A percentile compares a stretch with the other conserved stretches of the same genome.
Evolutionary conservation across 2,888 invertebrate genomes (phyloP).

Genomic region (Carpatolechia fugitivella): DNA sequence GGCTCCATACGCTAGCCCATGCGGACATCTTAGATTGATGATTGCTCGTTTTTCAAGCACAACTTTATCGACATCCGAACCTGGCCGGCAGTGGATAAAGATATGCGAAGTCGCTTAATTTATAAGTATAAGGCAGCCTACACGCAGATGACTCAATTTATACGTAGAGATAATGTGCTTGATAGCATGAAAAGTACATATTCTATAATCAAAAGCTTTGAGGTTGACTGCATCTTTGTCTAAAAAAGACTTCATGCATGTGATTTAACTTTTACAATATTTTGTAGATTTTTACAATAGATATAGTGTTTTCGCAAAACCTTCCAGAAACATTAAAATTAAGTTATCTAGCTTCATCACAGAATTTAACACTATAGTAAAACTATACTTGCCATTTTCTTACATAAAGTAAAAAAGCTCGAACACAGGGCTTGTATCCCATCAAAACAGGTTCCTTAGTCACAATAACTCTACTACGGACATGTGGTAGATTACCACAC

Average conservation of each 20-base stretch:
- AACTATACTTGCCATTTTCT: too few relatives aligned
- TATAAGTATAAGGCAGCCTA: background rate
- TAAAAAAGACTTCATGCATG: too few relatives aligned
- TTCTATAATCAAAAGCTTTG: too few relatives aligned
- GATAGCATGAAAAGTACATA: background rate
- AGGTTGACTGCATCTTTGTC: too few relatives aligned
- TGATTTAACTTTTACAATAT: too few relatives aligned
- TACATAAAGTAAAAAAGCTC: too few relatives aligned
- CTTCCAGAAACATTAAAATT: too few relatives aligned
- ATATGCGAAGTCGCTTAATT: background rate
- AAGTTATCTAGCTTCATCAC: too few relatives aligned
- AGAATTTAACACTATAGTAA: too few relatives aligned
- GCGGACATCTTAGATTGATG: background rate
- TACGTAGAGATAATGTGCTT: background rate
- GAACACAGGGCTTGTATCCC: background rate
- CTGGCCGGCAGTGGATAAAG: background rate
- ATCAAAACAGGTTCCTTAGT: background rate
- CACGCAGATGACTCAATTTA: background rate
- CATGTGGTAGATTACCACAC: slow-evolving; percentile 12
- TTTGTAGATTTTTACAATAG: too few relatives aligned
- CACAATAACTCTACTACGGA: background rate
- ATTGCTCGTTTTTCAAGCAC: background rate
- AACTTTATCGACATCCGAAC: too few relatives aligned
- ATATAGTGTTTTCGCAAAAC: too few relatives aligned
- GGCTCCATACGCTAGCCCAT: background rate